These are phyloP conservation scores for Verasper variegatus DNA, from an alignment of 2,113 vertebrate species.

Conservation along the genomic window DNA sequence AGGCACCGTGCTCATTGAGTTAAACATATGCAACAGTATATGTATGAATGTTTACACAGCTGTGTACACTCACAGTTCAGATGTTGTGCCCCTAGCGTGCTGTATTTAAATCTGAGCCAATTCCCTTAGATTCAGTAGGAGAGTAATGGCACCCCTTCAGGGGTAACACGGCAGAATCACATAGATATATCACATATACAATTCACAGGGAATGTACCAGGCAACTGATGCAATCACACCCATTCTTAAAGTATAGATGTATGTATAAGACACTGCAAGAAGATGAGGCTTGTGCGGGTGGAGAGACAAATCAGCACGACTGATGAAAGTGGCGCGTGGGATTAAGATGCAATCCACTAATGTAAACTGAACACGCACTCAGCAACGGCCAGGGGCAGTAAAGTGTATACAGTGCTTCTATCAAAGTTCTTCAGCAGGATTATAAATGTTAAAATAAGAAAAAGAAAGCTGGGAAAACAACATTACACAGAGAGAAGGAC, in stretches of 20 bases:
- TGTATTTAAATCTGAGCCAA: slow-evolving; percentile 15
- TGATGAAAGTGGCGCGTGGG: neutral
- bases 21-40: neutral
- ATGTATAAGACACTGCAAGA: too few relatives aligned
- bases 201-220: slow-evolving; percentile 18
- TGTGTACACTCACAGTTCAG: slow-evolving; percentile 10
- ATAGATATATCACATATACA: neutral
- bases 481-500: neutral
- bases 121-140: slow-evolving; percentile 16
- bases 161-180: slow-evolving; percentile 7
- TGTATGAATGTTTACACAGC: slow-evolving; percentile 6
- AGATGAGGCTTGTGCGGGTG: neutral
- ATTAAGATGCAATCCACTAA: neutral
- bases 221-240: slow-evolving; percentile 15
- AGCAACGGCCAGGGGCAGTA: neutral
- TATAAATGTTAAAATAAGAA: neutral
- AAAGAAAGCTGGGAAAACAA: neutral
- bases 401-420: neutral
- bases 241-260: slow-evolving; percentile 20
- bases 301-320: neutral
- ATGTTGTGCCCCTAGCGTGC: slow-evolving; percentile 4
- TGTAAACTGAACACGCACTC: neutral
- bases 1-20: neutral
- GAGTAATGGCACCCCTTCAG: slow-evolving; percentile 19
- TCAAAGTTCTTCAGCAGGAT: neutral